Percentiles rank a stretch among this genome's conserved stretches.
phyloP scores from a whole-genome alignment of 2,888 invertebrate species.

The Lysandra bellargus region DNA sequence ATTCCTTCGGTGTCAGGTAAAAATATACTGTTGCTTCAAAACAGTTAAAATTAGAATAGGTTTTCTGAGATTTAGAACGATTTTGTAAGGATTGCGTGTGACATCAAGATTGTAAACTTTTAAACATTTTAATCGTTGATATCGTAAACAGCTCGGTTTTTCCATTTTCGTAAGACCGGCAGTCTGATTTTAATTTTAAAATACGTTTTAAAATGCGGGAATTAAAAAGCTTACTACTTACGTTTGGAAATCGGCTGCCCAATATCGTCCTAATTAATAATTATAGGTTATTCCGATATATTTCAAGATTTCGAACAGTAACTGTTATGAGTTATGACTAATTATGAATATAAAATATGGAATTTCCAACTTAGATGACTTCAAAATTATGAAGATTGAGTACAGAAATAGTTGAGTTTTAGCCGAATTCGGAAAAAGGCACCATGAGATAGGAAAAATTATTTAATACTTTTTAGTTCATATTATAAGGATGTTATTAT shows the following conservation, averaged over 20 bases:
- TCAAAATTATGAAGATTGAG: no score
- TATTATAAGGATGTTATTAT: no score
- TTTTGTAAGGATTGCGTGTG: not conserved
- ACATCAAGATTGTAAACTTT: constrained; percentile 5
- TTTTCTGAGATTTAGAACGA: not conserved
- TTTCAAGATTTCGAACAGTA: no score
- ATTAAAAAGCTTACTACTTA: not conserved
- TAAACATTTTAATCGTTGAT: not conserved
- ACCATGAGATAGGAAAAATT: no score
- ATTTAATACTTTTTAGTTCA: no score
- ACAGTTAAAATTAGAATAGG: not conserved
- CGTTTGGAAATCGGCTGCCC: not conserved
- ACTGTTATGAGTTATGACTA: no score
- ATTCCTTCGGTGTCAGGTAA: not conserved
- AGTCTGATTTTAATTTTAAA: constrained; percentile 12
- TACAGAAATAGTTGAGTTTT: no score
- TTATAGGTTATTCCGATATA: not conserved
- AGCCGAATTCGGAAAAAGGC: no score
- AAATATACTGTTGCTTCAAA: not conserved
- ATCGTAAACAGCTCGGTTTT: not conserved
- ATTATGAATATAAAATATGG: no score
- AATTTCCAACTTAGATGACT: not conserved
- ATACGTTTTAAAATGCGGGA: not conserved
- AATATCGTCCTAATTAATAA: not conserved
- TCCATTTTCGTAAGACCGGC: not conserved